Conservation (phyloP, 1,140 invertebrate genomes). For the Drosophila sechellia region DNA sequence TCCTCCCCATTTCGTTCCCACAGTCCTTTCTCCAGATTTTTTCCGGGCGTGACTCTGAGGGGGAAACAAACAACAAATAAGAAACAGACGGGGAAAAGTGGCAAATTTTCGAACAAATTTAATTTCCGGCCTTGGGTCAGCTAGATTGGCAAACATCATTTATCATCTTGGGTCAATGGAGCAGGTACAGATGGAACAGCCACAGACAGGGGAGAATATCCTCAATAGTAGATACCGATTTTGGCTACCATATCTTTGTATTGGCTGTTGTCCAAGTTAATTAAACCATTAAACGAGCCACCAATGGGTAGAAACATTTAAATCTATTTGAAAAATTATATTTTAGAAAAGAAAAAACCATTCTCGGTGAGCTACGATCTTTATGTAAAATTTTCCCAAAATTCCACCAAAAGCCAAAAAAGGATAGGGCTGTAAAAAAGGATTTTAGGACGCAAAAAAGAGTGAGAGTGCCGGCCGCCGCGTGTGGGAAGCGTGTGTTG, state of each 20-base stretch:
- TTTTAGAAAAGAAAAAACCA: no score
- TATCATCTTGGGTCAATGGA: conserved; percentile 24
- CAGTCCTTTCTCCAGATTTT: not conserved
- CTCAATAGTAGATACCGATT: not conserved
- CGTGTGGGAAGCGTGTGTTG: conserved; percentile 49
- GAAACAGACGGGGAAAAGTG: conserved; percentile 11
- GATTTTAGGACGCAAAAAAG: conserved; percentile 18
- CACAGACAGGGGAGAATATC: conserved; percentile 4
- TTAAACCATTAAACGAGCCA: conserved; percentile 30
- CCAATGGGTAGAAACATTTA: conserved; percentile 6
- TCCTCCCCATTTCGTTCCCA: conserved; percentile 9
- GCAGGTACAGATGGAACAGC: conserved; percentile 2
- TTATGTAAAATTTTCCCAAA: conserved; percentile 1
- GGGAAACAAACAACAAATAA: conserved; percentile 18
- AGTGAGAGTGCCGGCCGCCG: conserved; percentile 31
- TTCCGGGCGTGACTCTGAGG: conserved; percentile 10
- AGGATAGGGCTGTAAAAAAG: conserved; percentile 12
- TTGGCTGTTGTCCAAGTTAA: conserved; percentile 20
- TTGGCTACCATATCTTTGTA: not conserved
- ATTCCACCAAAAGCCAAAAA: conserved; percentile 11
- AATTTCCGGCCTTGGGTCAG: conserved; percentile 31
- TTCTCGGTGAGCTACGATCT: not conserved
- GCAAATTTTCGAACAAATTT: conserved; percentile 47
- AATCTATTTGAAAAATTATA: no score
- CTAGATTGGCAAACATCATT: conserved; percentile 38